phyloP scores from a whole-genome alignment of 2,888 invertebrate species.

The Scaptomyza flava region DNA sequence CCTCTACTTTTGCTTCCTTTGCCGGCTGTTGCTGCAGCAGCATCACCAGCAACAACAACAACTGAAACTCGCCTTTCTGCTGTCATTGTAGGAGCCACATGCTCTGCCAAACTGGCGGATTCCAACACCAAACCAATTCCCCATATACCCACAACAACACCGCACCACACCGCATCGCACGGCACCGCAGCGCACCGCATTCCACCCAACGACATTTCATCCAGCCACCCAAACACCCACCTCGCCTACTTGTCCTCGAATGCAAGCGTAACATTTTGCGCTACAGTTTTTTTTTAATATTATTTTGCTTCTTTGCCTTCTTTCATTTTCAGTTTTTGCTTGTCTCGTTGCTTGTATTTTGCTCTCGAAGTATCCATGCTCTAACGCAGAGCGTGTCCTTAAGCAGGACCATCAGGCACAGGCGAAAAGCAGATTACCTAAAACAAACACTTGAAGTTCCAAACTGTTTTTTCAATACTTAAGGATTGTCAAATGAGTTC shows the following conservation, averaged over 20 bases:
- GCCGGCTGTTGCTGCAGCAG: constrained; percentile 69
- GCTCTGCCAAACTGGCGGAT: constrained; percentile 45
- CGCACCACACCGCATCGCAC: constrained; percentile 8
- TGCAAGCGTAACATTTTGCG: constrained; percentile 81
- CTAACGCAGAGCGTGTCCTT: constrained; percentile 18
- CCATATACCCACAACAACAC: constrained; percentile 28
- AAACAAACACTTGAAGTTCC: background rate
- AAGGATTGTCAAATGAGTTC: too few species aligned
- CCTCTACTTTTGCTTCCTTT: constrained; percentile 47
- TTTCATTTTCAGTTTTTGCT: constrained; percentile 43
- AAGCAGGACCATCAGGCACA: constrained; percentile 8
- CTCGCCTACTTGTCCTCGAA: constrained; percentile 18
- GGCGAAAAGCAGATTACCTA: background rate
- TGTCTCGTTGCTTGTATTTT: constrained; percentile 55
- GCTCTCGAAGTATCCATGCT: constrained; percentile 41
- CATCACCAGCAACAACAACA: constrained; percentile 31
- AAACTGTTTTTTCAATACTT: too few species aligned
- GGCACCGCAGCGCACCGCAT: constrained; percentile 1
- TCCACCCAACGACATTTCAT: background rate
- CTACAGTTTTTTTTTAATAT: constrained; percentile 55
- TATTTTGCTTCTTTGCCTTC: constrained; percentile 26
- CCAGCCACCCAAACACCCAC: constrained; percentile 2
- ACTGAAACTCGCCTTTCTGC: constrained; percentile 43
- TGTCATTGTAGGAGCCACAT: constrained; percentile 72
- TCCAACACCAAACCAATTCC: constrained; percentile 50